Evolutionary conservation across 2,888 invertebrate genomes (phyloP).

Genomic region (Heliconius cydno): DNA sequence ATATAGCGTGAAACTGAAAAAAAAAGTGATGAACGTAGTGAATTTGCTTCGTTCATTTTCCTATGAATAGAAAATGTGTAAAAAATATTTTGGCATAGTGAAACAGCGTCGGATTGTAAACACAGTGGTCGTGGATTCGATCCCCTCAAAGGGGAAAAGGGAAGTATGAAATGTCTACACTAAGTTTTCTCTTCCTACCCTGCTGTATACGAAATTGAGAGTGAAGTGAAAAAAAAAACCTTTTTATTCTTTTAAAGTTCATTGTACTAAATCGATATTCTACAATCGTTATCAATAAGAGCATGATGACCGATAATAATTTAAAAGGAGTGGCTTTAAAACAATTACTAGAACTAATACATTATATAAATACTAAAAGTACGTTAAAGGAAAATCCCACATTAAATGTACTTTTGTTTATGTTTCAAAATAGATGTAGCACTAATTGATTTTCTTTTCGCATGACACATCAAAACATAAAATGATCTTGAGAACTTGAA

Average conservation of each 20-base stretch:
- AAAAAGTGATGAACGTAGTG: too few species aligned
- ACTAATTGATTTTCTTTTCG: too few species aligned
- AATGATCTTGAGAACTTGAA: too few species aligned
- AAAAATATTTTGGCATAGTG: too few species aligned
- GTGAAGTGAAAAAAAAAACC: background rate
- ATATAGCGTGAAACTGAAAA: too few species aligned
- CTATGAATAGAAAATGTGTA: too few species aligned
- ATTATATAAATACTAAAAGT: slow-evolving; percentile 2
- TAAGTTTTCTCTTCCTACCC: background rate
- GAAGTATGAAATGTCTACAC: background rate
- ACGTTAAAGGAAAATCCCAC: background rate
- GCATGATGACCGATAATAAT: slow-evolving; percentile 38
- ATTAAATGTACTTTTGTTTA: background rate
- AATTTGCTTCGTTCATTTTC: too few species aligned
- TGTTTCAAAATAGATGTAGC: background rate
- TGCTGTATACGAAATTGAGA: too few species aligned
- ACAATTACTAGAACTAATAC: background rate
- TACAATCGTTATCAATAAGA: slow-evolving; percentile 26
- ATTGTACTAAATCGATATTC: slow-evolving; percentile 14
- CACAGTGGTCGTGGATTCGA: too few species aligned
- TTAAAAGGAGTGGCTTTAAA: slow-evolving; percentile 25
- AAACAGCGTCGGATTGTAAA: too few species aligned
- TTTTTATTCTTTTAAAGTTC: background rate
- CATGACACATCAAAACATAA: too few species aligned
- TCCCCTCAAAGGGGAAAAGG: background rate